Percentiles rank a stretch among this genome's conserved stretches.
These are phyloP conservation scores for Drosophila santomea DNA, from an alignment of 1,140 invertebrate species.

Conservation along the genomic window DNA sequence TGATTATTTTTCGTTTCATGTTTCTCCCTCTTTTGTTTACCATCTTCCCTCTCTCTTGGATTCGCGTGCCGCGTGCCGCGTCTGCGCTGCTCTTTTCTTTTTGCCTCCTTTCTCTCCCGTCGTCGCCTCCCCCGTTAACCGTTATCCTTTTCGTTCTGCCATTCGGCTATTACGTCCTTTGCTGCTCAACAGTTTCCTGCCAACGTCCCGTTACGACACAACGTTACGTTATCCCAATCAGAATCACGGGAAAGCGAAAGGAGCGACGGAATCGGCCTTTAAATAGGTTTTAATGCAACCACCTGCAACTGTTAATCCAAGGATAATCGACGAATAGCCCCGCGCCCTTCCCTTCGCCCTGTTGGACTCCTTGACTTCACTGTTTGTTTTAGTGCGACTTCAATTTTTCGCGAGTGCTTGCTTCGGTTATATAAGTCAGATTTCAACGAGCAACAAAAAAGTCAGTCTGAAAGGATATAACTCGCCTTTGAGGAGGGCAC, in stretches of 20 bases:
- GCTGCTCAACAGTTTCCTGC: constrained; percentile 71
- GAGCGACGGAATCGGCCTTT: constrained; percentile 20
- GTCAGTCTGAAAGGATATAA: neutral
- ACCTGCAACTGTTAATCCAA: constrained; percentile 36
- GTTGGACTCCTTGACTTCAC: neutral
- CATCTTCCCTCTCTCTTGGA: constrained; percentile 11
- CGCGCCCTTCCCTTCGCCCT: neutral
- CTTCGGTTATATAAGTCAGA: constrained; percentile 39
- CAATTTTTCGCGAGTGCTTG: constrained; percentile 33
- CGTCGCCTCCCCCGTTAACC: neutral
- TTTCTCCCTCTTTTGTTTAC: constrained; percentile 6
- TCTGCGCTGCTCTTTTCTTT: constrained; percentile 18
- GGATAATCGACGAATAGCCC: constrained; percentile 7
- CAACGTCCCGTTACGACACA: constrained; percentile 65
- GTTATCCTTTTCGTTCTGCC: constrained; percentile 28
- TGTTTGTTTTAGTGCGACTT: constrained; percentile 19
- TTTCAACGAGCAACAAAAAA: neutral
- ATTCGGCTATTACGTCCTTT: constrained; percentile 23
- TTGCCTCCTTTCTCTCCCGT: neutral
- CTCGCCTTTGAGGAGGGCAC: neutral
- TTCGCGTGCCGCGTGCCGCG: constrained; percentile 6
- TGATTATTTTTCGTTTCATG: neutral
- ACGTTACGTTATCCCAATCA: constrained; percentile 53
- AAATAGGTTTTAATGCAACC: constrained; percentile 38
- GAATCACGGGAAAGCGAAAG: constrained; percentile 11